Evolutionary conservation across 2,888 invertebrate genomes (phyloP), one percentile per base, ranked within the genome.

Genomic region (Hesperia comma): DNA sequence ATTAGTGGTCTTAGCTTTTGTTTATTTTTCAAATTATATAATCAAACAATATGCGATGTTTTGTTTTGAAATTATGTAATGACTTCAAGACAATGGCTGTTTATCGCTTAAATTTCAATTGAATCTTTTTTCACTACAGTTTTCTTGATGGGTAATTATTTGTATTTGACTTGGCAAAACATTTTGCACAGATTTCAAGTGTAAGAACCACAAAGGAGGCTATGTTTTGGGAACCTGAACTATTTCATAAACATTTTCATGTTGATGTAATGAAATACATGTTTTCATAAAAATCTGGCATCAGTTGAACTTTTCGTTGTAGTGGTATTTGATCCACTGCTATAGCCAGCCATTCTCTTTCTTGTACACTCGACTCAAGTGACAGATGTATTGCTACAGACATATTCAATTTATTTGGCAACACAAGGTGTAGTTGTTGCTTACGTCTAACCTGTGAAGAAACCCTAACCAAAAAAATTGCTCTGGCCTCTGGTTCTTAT

Each of bases 21-120:
- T 74, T 74, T 74, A 71, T 74, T 70, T 72, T 64, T 37, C 6
- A 46, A 70, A 70, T 74, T 74, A 74, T 74, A 69, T 72, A 74
- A 74, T 72, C 70, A 68, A 83, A 79, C 77, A 81, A 75, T 77
- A 79, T 74, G 73, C 72, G 72, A 70, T 78, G 72, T 81, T 81
- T 80, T 79, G 78, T 81, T 77, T 78, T 74, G 69, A 68, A 74
- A 79, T 82, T 83, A 81, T 79, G 79, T 85, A 84, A 85, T 81
- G 64, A 67, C 61, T 69, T 68, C 55, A 64, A 19, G 41, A 54
- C 49, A 49, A 63, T 63, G 49, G 46, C 56, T 51, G 57, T 40
- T 61, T 57, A 69, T 54, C 37, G 58, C 61, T 68, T 63, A 53
- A 43, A 64, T 61, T 49, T 63, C 6, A 58, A 32, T 53, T 56